phyloP scores from a whole-genome alignment of 2,113 vertebrate genomes.

The Setophaga petechia region DNA sequence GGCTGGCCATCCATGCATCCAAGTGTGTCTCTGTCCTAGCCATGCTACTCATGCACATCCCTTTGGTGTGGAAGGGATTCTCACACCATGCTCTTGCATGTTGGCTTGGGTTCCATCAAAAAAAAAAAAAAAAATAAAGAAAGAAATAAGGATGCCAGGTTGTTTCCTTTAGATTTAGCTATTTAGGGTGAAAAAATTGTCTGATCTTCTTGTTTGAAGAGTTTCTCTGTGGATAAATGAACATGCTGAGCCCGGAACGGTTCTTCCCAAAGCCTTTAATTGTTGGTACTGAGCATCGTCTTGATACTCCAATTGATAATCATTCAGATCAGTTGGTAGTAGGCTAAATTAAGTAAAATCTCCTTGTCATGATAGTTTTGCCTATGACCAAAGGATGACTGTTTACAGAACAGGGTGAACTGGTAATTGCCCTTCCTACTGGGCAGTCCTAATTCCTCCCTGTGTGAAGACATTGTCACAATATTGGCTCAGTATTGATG shows the following conservation, averaged over 20 bases:
- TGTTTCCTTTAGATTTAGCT: background rate
- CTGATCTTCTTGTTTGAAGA: background rate
- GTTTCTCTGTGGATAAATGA: background rate
- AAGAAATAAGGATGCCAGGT: too few relatives aligned
- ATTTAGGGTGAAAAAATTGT: background rate
- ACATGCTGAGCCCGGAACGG: background rate
- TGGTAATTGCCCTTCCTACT: background rate
- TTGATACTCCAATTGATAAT: background rate
- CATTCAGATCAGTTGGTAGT: background rate
- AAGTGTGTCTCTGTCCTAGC: background rate
- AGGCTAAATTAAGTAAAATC: background rate
- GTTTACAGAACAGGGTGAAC: background rate
- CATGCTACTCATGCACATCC: too few relatives aligned
- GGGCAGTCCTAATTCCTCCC: background rate
- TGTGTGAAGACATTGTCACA: background rate
- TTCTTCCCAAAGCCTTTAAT: background rate
- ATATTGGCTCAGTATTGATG: background rate
- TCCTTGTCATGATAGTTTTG: accelerated
- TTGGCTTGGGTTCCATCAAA: background rate
- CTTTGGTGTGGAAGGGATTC: background rate
- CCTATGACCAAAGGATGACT: background rate
- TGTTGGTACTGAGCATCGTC: background rate
- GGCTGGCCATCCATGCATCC: background rate
- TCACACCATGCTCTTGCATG: background rate
- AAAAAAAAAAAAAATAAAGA: background rate